These are phyloP conservation scores for Priocnemis perturbator DNA, from an alignment of 2,888 invertebrate genomes.

Conservation along the genomic window DNA sequence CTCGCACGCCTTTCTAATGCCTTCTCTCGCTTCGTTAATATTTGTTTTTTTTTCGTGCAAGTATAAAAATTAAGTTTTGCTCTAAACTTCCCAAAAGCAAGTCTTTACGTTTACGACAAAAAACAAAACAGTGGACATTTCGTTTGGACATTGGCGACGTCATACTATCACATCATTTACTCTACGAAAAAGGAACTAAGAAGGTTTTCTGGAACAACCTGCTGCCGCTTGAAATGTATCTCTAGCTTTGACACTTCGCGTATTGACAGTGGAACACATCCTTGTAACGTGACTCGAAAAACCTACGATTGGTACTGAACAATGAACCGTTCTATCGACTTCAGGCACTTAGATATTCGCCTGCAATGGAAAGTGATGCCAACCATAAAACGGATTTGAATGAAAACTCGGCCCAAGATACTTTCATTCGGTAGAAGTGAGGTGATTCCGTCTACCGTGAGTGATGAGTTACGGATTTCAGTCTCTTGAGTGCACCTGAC, in stretches of 20 bases:
- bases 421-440: constrained; percentile 12
- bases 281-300: too few species aligned
- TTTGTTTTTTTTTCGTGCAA: not conserved
- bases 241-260: not conserved
- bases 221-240: constrained; percentile 17
- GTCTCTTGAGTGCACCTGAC: constrained; percentile 59
- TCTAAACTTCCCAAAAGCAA: not conserved
- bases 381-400: too few species aligned
- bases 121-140: not conserved
- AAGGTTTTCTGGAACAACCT: constrained; percentile 29
- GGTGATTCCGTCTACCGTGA: constrained; percentile 28
- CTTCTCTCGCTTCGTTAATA: not conserved
- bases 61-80: not conserved
- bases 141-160: constrained; percentile 1
- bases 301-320: too few species aligned
- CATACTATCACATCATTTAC: constrained; percentile 35
- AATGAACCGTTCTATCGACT: too few species aligned
- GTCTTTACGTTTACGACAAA: not conserved
- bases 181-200: constrained; percentile 52
- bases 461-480: constrained; percentile 43
- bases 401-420: too few species aligned
- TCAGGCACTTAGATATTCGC: too few species aligned
- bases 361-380: too few species aligned
- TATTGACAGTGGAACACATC: too few species aligned
- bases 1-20: constrained; percentile 6